These are phyloP conservation scores for Loriculus beryllinus DNA, from an alignment of 2,797 vertebrate genomes.

Conservation along the genomic window DNA sequence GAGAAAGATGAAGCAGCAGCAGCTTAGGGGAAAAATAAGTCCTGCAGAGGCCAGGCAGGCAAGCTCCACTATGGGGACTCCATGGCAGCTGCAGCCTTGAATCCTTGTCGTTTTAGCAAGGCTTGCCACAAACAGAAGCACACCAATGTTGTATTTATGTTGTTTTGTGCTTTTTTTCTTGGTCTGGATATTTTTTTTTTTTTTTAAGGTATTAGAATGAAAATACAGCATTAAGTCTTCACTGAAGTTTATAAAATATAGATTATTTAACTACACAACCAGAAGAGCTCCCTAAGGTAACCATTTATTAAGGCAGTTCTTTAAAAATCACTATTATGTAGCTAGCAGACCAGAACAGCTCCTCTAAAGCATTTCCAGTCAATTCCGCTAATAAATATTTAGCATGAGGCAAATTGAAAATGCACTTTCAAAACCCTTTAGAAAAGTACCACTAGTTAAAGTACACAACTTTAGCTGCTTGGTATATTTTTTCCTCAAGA, in stretches of 20 bases:
- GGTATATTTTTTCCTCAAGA: not conserved
- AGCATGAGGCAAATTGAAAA: conserved; percentile 3
- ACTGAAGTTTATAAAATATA: conserved; percentile 42
- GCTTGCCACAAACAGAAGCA: not conserved
- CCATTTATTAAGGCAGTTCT: conserved; percentile 20
- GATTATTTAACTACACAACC: conserved; percentile 30
- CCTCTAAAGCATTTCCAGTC: conserved; percentile 39
- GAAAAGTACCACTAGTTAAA: conserved; percentile 17
- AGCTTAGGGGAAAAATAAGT: not conserved
- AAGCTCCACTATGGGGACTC: not conserved
- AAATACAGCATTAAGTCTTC: conserved; percentile 15
- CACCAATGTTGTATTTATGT: not conserved
- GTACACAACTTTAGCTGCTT: not conserved
- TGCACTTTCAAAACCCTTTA: not conserved
- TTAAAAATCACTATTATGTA: conserved; percentile 56
- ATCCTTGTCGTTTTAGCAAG: not conserved
- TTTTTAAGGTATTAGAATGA: not conserved
- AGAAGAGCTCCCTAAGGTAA: conserved; percentile 49
- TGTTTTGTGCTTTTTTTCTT: not conserved
- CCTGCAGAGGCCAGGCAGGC: not conserved
- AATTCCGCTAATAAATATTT: conserved; percentile 57
- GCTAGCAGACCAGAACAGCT: conserved; percentile 55
- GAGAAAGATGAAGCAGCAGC: not conserved
- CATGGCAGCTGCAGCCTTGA: not conserved
- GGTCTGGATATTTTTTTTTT: not conserved